Evolutionary conservation across 2,797 vertebrate species (phyloP).

Genomic region (Enteromius viviparus): DNA sequence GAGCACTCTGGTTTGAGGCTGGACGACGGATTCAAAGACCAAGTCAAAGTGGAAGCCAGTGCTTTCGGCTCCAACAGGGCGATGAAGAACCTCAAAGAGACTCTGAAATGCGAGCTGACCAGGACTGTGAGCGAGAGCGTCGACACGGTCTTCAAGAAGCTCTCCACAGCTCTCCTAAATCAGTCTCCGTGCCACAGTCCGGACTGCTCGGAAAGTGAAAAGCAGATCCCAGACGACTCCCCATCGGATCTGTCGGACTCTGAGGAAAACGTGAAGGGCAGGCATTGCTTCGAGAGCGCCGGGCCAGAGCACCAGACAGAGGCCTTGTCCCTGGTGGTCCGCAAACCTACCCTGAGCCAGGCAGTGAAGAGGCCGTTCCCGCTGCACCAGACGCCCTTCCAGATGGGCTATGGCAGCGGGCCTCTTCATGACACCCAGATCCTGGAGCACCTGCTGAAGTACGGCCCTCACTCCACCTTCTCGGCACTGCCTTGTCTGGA

Average conservation of each 20-base stretch:
- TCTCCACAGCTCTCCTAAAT: constrained; percentile 69
- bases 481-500: constrained; percentile 71
- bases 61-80: constrained; percentile 68
- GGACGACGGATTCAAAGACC: constrained; percentile 56
- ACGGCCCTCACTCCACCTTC: constrained; percentile 75
- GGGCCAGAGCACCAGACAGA: constrained; percentile 76
- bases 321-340: constrained; percentile 75
- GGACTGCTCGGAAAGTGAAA: constrained; percentile 62
- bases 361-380: constrained; percentile 77
- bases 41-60: constrained; percentile 55
- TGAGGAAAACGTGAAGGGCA: constrained; percentile 68
- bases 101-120: constrained; percentile 85
- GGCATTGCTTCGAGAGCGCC: constrained; percentile 71
- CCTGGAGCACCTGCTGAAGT: constrained; percentile 84
- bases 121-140: constrained; percentile 82
- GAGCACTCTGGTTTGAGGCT: constrained; percentile 45
- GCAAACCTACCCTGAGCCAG: constrained; percentile 73
- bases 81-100: constrained; percentile 78
- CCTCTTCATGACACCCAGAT: constrained; percentile 82
- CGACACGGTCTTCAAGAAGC: constrained; percentile 84
- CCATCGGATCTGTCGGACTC: constrained; percentile 67
- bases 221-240: constrained; percentile 64
- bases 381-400: constrained; percentile 73
- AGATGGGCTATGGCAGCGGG: constrained; percentile 71
- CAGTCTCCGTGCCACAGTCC: constrained; percentile 59